These are phyloP conservation scores for Morus bassanus DNA, from an alignment of 2,797 vertebrate species.

Conservation along the genomic window DNA sequence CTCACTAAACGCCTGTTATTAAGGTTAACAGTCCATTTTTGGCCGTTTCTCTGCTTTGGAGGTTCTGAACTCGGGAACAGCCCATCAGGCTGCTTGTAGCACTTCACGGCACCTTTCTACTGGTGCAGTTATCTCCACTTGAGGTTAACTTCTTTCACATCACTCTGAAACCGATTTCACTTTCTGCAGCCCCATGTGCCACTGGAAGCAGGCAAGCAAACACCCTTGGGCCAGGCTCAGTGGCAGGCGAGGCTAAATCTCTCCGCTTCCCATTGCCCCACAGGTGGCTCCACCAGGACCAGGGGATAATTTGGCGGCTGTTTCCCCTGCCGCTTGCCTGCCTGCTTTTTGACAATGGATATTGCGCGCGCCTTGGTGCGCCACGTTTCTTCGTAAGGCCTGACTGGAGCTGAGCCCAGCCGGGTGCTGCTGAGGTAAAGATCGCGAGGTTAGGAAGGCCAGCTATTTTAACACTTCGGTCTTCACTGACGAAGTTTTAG, in stretches of 20 bases:
- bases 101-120: not conserved
- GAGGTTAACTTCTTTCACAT: too few relatives aligned
- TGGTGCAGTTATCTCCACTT: rapidly evolving
- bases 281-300: rapidly evolving
- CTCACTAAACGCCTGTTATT: not conserved
- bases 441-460: rapidly evolving
- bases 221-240: not conserved
- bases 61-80: not conserved
- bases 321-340: not conserved
- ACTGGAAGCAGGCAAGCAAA: not conserved
- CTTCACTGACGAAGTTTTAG: not conserved
- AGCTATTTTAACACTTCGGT: not conserved
- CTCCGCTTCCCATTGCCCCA: rapidly evolving
- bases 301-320: rapidly evolving
- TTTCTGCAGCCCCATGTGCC: not conserved
- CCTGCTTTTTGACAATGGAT: too few relatives aligned
- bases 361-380: rapidly evolving
- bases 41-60: not conserved
- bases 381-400: rapidly evolving
- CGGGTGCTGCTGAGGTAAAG: rapidly evolving
- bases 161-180: not conserved
- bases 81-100: not conserved
- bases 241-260: not conserved
- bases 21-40: not conserved
- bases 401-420: not conserved